Conservation (phyloP, 1,140 invertebrate genomes). For the Monomorium pharaonis region DNA sequence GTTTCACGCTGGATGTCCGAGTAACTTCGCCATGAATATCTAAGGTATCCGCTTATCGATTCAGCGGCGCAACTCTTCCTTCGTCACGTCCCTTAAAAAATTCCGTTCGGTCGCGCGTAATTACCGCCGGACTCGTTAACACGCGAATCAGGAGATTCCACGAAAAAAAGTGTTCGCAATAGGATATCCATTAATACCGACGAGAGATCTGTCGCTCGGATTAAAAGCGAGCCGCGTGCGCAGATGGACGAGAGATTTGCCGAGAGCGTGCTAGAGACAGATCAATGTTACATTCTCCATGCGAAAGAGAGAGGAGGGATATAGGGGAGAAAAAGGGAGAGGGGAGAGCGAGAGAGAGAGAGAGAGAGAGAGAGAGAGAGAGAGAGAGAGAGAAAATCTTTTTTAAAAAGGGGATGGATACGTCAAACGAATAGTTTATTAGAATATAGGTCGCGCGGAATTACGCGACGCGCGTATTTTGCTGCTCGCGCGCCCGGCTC, state of each 20-base stretch:
- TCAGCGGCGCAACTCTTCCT: background rate
- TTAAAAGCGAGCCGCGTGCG: conserved; percentile 35
- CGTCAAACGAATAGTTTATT: conserved; percentile 69
- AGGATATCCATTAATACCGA: conserved; percentile 25
- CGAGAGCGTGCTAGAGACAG: conserved; percentile 6
- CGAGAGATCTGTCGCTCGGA: conserved; percentile 16
- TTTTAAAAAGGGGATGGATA: conserved; percentile 52
- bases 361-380: background rate
- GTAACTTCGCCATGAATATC: conserved; percentile 16
- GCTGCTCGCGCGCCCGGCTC: conserved; percentile 45
- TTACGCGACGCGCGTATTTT: conserved; percentile 66
- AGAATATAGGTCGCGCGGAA: conserved; percentile 74
- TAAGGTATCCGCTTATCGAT: background rate
- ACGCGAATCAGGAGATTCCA: background rate
- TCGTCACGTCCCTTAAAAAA: conserved; percentile 5
- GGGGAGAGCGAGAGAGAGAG: background rate
- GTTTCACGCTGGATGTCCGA: background rate
- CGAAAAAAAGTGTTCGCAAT: conserved; percentile 8
- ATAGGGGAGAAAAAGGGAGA: conserved; percentile 18
- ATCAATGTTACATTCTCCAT: conserved; percentile 38
- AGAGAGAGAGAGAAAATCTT: conserved; percentile 1
- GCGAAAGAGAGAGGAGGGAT: background rate
- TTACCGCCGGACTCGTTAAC: background rate
- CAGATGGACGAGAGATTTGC: conserved; percentile 28
- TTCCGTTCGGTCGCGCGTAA: background rate